These are phyloP conservation scores for Cnemophilus loriae DNA, from an alignment of 2,113 vertebrate genomes.

Conservation along the genomic window DNA sequence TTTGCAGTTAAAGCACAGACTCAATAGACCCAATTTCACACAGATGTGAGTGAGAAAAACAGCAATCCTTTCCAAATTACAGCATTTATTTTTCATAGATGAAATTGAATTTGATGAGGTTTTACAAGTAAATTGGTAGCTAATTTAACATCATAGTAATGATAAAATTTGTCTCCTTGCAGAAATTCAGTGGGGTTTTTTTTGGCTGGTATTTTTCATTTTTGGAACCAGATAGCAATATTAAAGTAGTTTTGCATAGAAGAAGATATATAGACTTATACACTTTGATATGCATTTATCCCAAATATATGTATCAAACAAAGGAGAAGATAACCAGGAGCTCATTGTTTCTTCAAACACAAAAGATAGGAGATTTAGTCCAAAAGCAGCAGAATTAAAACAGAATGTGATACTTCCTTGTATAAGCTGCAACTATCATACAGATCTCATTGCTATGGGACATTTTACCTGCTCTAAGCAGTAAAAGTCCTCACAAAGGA, in stretches of 20 bases:
- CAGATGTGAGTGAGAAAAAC: neutral
- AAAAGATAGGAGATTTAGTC: neutral
- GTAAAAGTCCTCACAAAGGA: neutral
- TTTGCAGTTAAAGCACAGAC: constrained; percentile 1
- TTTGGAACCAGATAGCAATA: neutral
- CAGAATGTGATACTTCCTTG: neutral
- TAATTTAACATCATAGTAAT: neutral
- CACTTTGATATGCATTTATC: neutral
- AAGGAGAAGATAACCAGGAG: neutral
- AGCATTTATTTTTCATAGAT: constrained; percentile 7
- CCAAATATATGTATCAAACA: neutral
- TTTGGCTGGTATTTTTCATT: neutral
- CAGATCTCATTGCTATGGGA: neutral
- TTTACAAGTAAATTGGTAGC: constrained; percentile 25
- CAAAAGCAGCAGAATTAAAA: neutral
- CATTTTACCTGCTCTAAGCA: neutral
- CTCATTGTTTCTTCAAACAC: neutral
- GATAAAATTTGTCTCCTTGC: neutral
- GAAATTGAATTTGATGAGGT: constrained; percentile 29
- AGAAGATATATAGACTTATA: neutral
- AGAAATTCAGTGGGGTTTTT: neutral
- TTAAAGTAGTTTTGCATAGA: neutral
- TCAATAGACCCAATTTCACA: neutral
- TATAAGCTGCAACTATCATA: neutral
- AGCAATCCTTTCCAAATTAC: neutral